phyloP scores from a whole-genome alignment of 2,797 vertebrate species.

The Enteromius argenteus region DNA sequence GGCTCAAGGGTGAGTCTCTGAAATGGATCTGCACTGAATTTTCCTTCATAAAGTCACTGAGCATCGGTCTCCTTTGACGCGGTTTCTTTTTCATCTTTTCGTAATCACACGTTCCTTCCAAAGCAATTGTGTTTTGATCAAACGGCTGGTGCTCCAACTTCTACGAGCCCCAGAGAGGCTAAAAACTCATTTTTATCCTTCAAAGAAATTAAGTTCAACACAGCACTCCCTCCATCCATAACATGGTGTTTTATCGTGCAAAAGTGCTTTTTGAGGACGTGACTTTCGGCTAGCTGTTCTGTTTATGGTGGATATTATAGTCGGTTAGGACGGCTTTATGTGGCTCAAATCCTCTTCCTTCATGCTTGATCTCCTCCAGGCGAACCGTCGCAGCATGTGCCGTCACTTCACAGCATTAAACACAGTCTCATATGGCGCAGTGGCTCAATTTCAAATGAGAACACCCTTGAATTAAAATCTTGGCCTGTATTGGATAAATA shows the following conservation, averaged over 20 bases:
- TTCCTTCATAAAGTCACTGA: constrained; percentile 22
- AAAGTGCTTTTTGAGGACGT: constrained; percentile 32
- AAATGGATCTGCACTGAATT: constrained; percentile 33
- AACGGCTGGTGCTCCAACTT: constrained; percentile 30
- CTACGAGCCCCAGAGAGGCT: constrained; percentile 50
- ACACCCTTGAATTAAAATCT: constrained; percentile 33
- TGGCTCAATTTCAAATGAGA: constrained; percentile 31
- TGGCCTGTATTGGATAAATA: background rate
- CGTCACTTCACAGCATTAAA: constrained; percentile 45
- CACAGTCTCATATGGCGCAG: constrained; percentile 24
- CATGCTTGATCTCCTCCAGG: constrained; percentile 29
- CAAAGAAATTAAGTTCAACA: constrained; percentile 48
- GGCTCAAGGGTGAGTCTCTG: constrained; percentile 33
- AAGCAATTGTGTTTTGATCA: constrained; percentile 56
- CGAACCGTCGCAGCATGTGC: constrained; percentile 33
- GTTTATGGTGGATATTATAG: constrained; percentile 54
- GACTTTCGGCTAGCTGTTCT: constrained; percentile 41
- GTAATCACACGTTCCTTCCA: constrained; percentile 45
- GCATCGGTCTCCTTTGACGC: constrained; percentile 23
- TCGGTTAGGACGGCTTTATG: constrained; percentile 44
- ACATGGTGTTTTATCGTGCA: constrained; percentile 37
- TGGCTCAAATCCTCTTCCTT: constrained; percentile 44
- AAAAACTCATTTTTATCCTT: constrained; percentile 54
- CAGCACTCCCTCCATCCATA: constrained; percentile 25
- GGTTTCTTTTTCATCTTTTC: constrained; percentile 52